phyloP scores from a whole-genome alignment of 2,113 vertebrate species.

The Cheilinus undulatus region DNA sequence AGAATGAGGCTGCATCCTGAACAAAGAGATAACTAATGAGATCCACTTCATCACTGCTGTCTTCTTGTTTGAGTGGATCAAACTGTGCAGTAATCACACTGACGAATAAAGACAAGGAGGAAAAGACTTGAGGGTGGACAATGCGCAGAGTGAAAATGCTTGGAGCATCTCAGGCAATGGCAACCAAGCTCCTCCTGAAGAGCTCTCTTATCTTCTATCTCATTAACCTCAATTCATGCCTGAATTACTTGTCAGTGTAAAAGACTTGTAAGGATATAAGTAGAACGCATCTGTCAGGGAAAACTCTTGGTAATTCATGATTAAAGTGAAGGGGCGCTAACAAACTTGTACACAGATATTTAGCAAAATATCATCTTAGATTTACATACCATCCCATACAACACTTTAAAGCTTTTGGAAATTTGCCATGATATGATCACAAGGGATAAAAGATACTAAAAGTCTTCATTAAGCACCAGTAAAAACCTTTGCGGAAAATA shows the following conservation, averaged over 20 bases:
- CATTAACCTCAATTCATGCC: slow-evolving; percentile 29
- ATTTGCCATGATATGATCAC: no score
- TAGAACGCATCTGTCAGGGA: slow-evolving; percentile 6
- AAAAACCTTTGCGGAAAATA: no score
- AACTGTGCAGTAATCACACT: slow-evolving; percentile 36
- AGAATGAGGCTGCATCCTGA: slow-evolving; percentile 2
- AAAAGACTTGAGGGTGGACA: slow-evolving; percentile 28
- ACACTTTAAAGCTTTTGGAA: no score
- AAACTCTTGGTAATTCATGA: not conserved
- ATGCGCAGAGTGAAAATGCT: not conserved
- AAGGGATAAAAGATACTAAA: no score
- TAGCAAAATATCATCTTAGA: no score
- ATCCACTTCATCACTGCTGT: slow-evolving; percentile 47
- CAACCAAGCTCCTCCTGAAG: not conserved
- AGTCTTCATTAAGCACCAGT: no score
- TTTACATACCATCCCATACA: no score
- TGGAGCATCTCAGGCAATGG: not conserved
- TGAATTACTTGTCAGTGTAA: slow-evolving; percentile 13
- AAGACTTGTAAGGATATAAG: slow-evolving; percentile 5
- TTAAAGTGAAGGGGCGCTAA: no score
- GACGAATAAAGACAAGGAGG: not conserved
- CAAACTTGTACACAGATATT: no score
- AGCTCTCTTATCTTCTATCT: slow-evolving; percentile 28
- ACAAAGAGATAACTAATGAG: slow-evolving; percentile 47
- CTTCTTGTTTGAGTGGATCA: slow-evolving; percentile 40